Evolutionary conservation across 2,113 vertebrate genomes (phyloP).

Genomic region (Chrysemys picta): DNA sequence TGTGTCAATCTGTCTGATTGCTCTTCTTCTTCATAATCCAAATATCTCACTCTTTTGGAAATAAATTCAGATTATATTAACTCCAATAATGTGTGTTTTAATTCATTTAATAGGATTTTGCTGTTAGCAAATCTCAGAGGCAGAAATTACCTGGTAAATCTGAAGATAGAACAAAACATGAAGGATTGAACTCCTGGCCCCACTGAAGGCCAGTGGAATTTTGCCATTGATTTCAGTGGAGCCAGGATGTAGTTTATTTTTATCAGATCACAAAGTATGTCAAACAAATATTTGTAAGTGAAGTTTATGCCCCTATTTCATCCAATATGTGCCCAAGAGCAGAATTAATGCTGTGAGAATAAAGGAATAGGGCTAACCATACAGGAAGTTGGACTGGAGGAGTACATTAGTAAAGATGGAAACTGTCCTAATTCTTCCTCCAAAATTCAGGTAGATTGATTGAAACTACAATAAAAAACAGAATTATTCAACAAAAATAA

Average conservation of each 20-base stretch:
- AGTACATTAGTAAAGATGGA: background rate
- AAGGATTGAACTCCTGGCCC: background rate
- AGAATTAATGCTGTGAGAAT: background rate
- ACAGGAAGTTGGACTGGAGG: accelerated
- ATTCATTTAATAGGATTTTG: background rate
- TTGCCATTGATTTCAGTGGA: background rate
- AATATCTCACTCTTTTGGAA: background rate
- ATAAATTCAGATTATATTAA: constrained; percentile 35
- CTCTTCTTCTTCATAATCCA: background rate
- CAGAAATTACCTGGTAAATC: background rate
- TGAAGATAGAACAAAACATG: background rate
- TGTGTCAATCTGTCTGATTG: background rate
- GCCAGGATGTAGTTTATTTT: background rate
- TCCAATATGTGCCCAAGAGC: background rate
- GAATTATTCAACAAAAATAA: background rate
- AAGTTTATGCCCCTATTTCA: background rate
- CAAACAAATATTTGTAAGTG: background rate
- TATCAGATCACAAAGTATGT: background rate
- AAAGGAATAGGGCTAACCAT: background rate
- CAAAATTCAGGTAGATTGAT: background rate
- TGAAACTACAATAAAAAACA: background rate
- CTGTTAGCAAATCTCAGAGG: background rate
- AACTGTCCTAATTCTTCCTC: background rate
- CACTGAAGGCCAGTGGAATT: background rate
- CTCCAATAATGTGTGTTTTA: background rate